Conservation (phyloP, 1,140 invertebrate species). For the Camponotus pennsylvanicus region DNA sequence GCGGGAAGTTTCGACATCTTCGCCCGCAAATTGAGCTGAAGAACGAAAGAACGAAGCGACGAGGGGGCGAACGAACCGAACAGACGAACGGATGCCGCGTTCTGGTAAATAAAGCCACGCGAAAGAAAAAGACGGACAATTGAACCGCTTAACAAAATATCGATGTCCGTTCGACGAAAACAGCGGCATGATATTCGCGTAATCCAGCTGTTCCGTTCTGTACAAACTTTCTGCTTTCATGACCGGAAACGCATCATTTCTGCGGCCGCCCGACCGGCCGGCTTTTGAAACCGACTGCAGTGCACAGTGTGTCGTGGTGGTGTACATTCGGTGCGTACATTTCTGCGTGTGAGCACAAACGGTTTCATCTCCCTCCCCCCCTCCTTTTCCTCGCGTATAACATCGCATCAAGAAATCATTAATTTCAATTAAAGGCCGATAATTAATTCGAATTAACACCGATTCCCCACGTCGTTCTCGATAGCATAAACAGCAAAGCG, state of each 20-base stretch:
- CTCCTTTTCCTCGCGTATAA: neutral
- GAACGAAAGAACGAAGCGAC: slow-evolving; percentile 29
- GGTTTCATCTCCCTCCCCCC: too few species aligned
- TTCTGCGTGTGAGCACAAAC: neutral
- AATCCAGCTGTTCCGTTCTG: slow-evolving; percentile 30
- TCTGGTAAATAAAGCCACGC: slow-evolving; percentile 51
- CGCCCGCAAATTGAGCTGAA: slow-evolving; percentile 68
- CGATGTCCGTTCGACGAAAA: slow-evolving; percentile 37
- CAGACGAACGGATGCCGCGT: slow-evolving; percentile 26
- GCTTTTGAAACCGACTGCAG: slow-evolving; percentile 58
- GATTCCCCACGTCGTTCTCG: neutral
- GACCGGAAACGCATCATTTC: slow-evolving; percentile 75
- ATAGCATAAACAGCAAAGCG: neutral
- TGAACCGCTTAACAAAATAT: slow-evolving; percentile 64
- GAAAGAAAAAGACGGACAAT: slow-evolving; percentile 34
- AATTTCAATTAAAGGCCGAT: slow-evolving; percentile 12
- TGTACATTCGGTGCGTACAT: neutral
- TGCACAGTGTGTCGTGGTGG: neutral
- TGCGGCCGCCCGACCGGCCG: slow-evolving; percentile 56
- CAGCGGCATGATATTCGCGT: slow-evolving; percentile 29
- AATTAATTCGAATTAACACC: slow-evolving; percentile 27
- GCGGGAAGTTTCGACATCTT: slow-evolving; percentile 75
- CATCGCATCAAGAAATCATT: neutral
- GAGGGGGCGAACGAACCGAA: slow-evolving; percentile 51
- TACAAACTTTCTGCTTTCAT: slow-evolving; percentile 46